Conservation (phyloP, 2,888 invertebrate genomes). For the Macrophya annulata region DNA sequence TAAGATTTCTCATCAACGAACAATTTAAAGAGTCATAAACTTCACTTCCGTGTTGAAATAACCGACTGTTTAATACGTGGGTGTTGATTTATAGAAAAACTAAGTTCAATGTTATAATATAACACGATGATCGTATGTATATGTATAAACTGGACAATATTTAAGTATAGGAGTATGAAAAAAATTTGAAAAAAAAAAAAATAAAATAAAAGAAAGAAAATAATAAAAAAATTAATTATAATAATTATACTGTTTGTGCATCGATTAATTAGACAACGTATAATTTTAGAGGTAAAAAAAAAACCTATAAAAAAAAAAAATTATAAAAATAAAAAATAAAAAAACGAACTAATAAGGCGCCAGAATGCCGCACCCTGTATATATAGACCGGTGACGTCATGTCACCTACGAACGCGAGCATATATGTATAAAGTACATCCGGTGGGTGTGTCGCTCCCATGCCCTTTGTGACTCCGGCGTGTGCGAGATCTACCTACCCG, state of each 20-base stretch:
- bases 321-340: background rate
- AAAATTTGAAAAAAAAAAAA: too few species aligned
- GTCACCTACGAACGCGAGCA: conserved; percentile 70
- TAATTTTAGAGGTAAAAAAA: background rate
- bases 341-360: background rate
- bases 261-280: background rate
- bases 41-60: conserved; percentile 6
- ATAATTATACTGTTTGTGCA: background rate
- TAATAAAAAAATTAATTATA: background rate
- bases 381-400: conserved; percentile 74
- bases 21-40: background rate
- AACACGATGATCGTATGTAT: background rate
- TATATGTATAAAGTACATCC: conserved; percentile 76
- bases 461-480: conserved; percentile 74
- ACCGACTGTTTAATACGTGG: background rate
- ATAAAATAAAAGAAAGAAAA: background rate
- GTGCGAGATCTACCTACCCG: conserved; percentile 68
- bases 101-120: background rate
- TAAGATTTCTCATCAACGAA: conserved; percentile 5
- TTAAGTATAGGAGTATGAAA: background rate
- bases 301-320: background rate
- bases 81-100: background rate
- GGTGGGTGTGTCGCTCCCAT: conserved; percentile 78
- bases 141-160: too few species aligned
- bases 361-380: conserved; percentile 67